Evolutionary conservation across 1,140 invertebrate species (phyloP), one percentile per base, ranked within the genome.

Genomic region (Olivierus martensii): DNA sequence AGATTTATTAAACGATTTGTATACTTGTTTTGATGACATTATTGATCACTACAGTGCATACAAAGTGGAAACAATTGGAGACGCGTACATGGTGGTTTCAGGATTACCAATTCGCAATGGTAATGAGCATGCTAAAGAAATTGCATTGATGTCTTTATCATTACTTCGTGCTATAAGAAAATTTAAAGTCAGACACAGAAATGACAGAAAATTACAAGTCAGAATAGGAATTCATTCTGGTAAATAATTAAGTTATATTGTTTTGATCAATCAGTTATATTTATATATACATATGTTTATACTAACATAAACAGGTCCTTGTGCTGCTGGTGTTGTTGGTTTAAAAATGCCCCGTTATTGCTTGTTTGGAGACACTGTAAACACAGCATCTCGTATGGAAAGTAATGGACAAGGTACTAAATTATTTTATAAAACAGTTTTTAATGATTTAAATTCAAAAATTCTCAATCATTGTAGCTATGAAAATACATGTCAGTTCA

Each of bases 171-270:
- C 83, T 4, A 88, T 93, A 5, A 86, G 84, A 65, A 81, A 80
- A 62, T 91, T 96, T 70, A 80, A 79, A 59, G 93, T 98, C 69
- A 77, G 81, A 18, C 92, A 98, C 69, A 74, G 87, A 58, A 92
- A 91, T 41, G 79, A 88, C 56, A 87, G 93, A 69, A 84, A 82
- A 15, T 72, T 97, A 38, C 87, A 93, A 71, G 73, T 98, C 49
- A 76, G 93, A 55, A 96, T 98, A 65, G 93, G 90, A 55, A 84
- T 94, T 61, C 89, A 93, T 64, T 87, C 87, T 62, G 89, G 88
- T 88, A 69, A 66, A 50, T 56, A 87, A 69, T 4, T 39, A n/a
- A n/a, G n/a, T n/a, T n/a, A n/a, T n/a, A n/a, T n/a, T n/a, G n/a
- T n/a, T n/a, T n/a, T n/a, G n/a, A n/a, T n/a, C n/a, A n/a, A n/a